Conservation (phyloP, 2,113 vertebrate species). For the Falco punctatus region DNA sequence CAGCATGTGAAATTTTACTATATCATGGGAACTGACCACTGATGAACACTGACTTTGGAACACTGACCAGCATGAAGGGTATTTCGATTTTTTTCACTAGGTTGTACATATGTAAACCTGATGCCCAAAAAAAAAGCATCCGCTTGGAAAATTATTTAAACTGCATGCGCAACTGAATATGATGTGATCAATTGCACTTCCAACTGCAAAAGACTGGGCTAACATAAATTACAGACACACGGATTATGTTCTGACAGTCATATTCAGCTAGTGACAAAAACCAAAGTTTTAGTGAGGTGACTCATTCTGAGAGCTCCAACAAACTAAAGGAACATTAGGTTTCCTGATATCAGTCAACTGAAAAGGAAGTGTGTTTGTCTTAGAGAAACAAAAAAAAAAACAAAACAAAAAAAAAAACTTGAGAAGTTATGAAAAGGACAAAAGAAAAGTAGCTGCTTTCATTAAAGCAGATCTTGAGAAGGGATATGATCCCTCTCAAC, state of each 20-base stretch:
- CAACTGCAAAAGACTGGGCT: not conserved
- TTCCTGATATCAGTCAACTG: not conserved
- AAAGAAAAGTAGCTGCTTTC: not conserved
- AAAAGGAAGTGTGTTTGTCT: not conserved
- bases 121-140: not conserved
- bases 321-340: not conserved
- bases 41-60: not conserved
- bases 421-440: not conserved
- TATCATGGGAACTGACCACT: not conserved
- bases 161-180: not conserved
- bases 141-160: not conserved
- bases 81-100: not conserved
- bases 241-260: not conserved
- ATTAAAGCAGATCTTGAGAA: not conserved
- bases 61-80: not conserved
- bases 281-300: not conserved
- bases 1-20: not conserved
- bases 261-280: not conserved
- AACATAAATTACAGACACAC: not conserved
- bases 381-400: not conserved
- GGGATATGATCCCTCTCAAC: not conserved
- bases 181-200: not conserved
- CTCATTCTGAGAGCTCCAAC: not conserved
- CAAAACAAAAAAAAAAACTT: not conserved
- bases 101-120: not conserved